Base-by-base conservation (phyloP, 2,113 vertebrate genomes). In the Ifrita kowaldi region DNA sequence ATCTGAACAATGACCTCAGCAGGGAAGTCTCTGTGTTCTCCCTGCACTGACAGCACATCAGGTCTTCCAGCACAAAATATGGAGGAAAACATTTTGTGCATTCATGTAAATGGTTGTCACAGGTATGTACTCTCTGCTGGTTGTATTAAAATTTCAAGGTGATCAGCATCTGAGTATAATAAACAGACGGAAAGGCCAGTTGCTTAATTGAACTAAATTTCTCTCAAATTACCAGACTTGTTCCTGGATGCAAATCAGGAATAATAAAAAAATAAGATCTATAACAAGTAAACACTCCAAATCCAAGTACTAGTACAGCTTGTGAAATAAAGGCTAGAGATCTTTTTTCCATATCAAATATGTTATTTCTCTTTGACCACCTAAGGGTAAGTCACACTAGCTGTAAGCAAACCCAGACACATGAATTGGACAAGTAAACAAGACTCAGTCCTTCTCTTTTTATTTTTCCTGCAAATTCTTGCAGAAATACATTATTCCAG, bases 1-100 rank as follows among this genome's bases (percentile, higher is more conserved):
- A 67, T 35, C 20, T 4, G 0, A 68, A 24, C 41, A n/a, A 19
- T 1, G 1, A 59, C n/a, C 4, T 6, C 18, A 44, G n/a, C 5
- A 11, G 57, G 10, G 18, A 88, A 65, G 69, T 33, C 28, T 33
- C 33, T 10, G 12, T 0, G 0, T 56, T 79, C 42, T 37, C 8
- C 79, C 62, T 9, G 37, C 3, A 3, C n/a, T 52, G 14, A 23
- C 28, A 37, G 52, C 1, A 8, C 20, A 6, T 30, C 26, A 27
- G 32, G n/a, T 46, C 37, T 77, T 77, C 37, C 59, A 73, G 67
- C 35, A 77, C 12, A 67, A 46, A 90, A 82, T 6, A 59, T 1
- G 0, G 37, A 71, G 35, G 16, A 80, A 89, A 87, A 64, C 3
- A 2, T 35, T 6, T 22, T 10, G 24, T 78, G 23, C 16, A 3